phyloP scores from a whole-genome alignment of 1,140 invertebrate genomes.

The Dinothrombium tinctorium region DNA sequence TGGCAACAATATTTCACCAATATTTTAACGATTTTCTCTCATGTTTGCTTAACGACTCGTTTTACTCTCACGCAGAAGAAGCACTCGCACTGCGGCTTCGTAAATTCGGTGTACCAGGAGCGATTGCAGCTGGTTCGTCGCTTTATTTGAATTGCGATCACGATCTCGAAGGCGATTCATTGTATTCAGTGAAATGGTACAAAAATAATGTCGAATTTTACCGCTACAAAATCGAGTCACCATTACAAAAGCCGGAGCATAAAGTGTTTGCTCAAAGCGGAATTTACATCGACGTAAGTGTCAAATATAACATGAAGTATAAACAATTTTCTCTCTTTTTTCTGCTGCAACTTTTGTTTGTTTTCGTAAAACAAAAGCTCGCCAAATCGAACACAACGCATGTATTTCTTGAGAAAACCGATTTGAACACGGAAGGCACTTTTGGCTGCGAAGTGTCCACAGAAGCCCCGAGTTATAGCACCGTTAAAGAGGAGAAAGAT shows the following conservation, averaged over 20 bases:
- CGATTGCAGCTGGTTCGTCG: constrained; percentile 9
- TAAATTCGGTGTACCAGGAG: constrained; percentile 12
- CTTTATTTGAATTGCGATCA: constrained; percentile 20
- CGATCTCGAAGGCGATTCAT: constrained; percentile 20
- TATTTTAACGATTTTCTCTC: no score
- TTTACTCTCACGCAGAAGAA: not conserved
- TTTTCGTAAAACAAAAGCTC: no score
- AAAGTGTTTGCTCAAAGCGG: constrained; percentile 8
- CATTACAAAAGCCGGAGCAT: constrained; percentile 10
- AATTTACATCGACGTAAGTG: constrained; percentile 15
- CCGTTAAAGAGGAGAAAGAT: constrained; percentile 15
- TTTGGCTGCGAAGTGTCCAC: constrained; percentile 19
- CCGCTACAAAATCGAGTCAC: constrained; percentile 10
- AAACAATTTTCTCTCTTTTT: constrained; percentile 3
- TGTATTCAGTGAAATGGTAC: constrained; percentile 20
- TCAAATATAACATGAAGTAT: not conserved
- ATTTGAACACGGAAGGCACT: constrained; percentile 16
- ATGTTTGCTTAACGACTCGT: no score
- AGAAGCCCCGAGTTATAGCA: constrained; percentile 13
- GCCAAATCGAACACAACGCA: constrained; percentile 13
- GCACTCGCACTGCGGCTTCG: constrained; percentile 1
- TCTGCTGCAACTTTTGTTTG: not conserved
- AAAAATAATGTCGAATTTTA: constrained; percentile 16
- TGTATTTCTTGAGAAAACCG: constrained; percentile 12
- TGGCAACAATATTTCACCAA: no score